Base-by-base conservation (phyloP, 2,113 vertebrate species). In the Pseudopodoces humilis region DNA sequence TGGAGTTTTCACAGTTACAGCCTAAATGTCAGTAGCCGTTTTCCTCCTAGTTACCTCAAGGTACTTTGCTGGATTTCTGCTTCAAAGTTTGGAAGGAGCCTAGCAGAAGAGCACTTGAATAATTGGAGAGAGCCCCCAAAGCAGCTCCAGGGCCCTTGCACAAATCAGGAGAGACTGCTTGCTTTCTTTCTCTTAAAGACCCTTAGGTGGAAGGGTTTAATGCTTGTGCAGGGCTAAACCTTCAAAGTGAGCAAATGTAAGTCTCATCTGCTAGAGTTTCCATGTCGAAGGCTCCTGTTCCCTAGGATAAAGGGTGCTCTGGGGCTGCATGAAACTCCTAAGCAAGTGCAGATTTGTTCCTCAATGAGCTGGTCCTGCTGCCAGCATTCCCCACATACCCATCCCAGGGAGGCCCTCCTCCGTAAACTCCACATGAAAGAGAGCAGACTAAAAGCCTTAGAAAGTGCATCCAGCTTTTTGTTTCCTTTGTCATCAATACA, bases 391-490 rank as follows among this genome's bases (percentile, higher is more conserved):
- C 90, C 0, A 8, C 94, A 91, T 96, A 95, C 88, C 84, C 95
- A 23, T 95, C 92, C 81, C 80, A 50, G 92, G 79, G 94, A 96
- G 93, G 93, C 94, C 95, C 94, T 97, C 87, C 94, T 97, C 86
- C 3, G 9, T 91, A 92, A 96, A 93, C 78, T 84, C 65, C 70
- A 69, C 78, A 75, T 95, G 93, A 97, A 96, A 97, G 96, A 69
- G 70, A 91, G 93, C 33, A 71, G 92, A 83, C 95, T 95, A 85
- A 97, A 95, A 96, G 95, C 96, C 90, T 96, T 95, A 88, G 94
- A 95, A 95, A 95, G 96, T 97, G 92, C 95, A 93, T 94, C 93
- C 86, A 83, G 96, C 91, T 96, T 97, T 97, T 97, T 97, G 94
- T 97, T 91, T 94, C 90, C 85, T 97, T 97, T 97, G 96, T 97